A percentile compares a stretch with the other conserved stretches of the same genome.
phyloP scores from a whole-genome alignment of 2,113 vertebrate species.

The Todiramphus saurophagus region DNA sequence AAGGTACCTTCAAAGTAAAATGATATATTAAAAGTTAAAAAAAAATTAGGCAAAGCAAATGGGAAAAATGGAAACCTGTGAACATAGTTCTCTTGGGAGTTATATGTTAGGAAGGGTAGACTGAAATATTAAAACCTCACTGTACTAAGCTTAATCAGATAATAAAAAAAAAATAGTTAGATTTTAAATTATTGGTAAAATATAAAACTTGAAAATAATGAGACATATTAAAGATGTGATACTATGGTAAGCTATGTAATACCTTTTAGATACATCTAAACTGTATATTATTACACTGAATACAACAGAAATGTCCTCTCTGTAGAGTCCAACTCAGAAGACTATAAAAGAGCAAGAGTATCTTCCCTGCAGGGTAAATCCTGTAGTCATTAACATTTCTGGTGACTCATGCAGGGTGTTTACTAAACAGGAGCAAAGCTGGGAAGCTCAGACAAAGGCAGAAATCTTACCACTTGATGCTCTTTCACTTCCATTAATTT shows the following conservation, averaged over 20 bases:
- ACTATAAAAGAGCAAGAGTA: background rate
- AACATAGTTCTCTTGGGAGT: background rate
- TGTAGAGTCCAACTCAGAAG: background rate
- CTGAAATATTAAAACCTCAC: background rate
- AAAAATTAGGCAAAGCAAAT: background rate
- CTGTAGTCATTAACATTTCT: background rate
- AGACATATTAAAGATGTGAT: background rate
- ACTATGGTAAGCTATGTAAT: background rate
- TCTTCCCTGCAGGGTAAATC: background rate
- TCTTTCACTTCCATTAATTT: background rate
- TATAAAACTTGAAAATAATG: background rate
- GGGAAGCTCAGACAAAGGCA: background rate
- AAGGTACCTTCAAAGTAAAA: background rate
- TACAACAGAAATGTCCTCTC: background rate
- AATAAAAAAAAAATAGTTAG: background rate
- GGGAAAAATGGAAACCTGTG: background rate
- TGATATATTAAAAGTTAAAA: background rate
- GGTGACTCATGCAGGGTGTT: background rate
- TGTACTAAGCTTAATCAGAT: background rate
- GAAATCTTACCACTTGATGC: background rate
- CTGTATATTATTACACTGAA: background rate
- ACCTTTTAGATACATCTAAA: background rate
- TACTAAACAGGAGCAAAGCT: background rate
- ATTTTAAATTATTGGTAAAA: background rate
- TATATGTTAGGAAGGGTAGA: background rate